A percentile compares a stretch with the other conserved stretches of the same genome.
These are phyloP conservation scores for Heliconius aoede DNA, from an alignment of 2,888 invertebrate species.

Conservation along the genomic window DNA sequence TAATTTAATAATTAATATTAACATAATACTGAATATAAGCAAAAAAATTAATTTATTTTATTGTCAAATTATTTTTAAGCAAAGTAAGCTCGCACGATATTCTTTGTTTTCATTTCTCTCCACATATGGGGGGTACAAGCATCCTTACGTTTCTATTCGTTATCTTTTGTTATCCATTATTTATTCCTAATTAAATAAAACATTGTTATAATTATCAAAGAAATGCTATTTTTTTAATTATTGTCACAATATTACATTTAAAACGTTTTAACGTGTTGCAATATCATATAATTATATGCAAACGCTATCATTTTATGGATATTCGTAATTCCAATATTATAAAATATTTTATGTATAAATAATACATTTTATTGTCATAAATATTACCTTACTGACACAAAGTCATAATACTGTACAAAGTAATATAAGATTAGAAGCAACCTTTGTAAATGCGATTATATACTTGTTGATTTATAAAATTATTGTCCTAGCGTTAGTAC, in stretches of 20 bases:
- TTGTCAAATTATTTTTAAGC: not conserved
- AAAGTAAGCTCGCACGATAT: constrained; percentile 11
- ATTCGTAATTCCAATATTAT: not conserved
- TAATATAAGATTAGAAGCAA: constrained; percentile 22
- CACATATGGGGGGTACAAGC: not conserved
- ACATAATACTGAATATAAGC: not conserved
- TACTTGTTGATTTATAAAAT: constrained; percentile 11
- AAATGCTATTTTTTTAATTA: not conserved
- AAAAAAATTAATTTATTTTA: not conserved
- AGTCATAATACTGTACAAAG: not conserved
- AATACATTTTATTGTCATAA: constrained; percentile 7
- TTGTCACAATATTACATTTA: constrained; percentile 7
- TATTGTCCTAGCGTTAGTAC: constrained; percentile 23
- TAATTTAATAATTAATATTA: not conserved
- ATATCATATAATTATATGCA: constrained; percentile 10
- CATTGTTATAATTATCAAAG: not conserved
- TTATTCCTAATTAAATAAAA: not conserved
- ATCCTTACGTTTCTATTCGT: not conserved
- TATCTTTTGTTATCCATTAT: not conserved
- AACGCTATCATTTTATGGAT: not conserved
- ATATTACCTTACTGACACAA: not conserved
- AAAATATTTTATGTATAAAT: constrained; percentile 24
- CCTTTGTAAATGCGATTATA: constrained; percentile 27
- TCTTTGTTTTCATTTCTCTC: not conserved
- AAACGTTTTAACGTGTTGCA: not conserved